Base-by-base conservation (phyloP, 2,113 vertebrate species). In the Corythaeola cristata region DNA sequence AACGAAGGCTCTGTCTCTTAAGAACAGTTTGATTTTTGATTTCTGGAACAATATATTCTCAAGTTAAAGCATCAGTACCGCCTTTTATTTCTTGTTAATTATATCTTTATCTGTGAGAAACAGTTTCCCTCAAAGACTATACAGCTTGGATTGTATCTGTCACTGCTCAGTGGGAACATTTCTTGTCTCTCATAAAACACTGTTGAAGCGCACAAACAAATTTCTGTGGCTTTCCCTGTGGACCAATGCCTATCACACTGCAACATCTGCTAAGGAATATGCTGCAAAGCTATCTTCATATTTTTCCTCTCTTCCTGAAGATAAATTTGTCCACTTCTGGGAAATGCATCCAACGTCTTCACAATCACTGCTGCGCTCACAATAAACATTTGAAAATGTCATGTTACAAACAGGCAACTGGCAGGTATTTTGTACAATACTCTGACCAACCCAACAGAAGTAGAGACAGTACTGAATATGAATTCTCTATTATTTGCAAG, bases 221-320 rank as follows among this genome's bases (percentile, higher is more conserved):
- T 95, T 97, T 95, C 95, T 64, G 58, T 73, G 73, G 37, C 35
- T 96, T 97, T 96, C 94, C 94, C 94, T 59, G 7, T 89, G 90
- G 96, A 90, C 89, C 66, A 67, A 87, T 74, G 66, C 6, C 44
- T 91, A 96, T 93, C 90, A 93, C 81, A 88, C 7, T 91, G 91
- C 79, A 97, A 96, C 93, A 94, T 96, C 96, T 97, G 93, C 93
- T 88, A 90, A 96, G 8, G 39, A 95, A 79, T 71, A 78, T 75
- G 37, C 45, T 88, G 52, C 67, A 93, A 80, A 96, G 41, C 32
- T 68, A 71, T 90, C 84, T 90, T 95, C 20, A 47, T 81, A 83
- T 88, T 94, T 78, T 82, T 58, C 18, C 9, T 45, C 69, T 83
- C 85, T 63, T 79, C n/a, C n/a, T 60, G 64, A 68, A 89, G 60